These are phyloP conservation scores for Aspidoscelis tigris DNA, from an alignment of 2,113 vertebrate species.

Conservation along the genomic window DNA sequence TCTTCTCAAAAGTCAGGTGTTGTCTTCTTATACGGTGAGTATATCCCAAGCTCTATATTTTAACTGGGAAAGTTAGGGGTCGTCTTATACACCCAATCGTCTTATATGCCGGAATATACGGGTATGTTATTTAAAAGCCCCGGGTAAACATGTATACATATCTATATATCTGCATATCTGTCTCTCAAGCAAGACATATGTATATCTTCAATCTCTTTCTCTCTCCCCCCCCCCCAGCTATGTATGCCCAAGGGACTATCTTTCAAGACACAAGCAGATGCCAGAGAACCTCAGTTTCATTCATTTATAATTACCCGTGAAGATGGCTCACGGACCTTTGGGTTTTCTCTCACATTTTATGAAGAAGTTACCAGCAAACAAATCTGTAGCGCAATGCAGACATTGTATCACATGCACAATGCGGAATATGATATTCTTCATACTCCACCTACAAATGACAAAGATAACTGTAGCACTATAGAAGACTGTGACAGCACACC, in stretches of 20 bases:
- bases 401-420: conserved; percentile 99
- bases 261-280: conserved; percentile 95
- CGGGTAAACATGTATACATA: too few species aligned
- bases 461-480: conserved; percentile 71
- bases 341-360: conserved; percentile 97
- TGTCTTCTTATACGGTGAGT: too few species aligned
- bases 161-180: neutral
- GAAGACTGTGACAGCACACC: conserved; percentile 83
- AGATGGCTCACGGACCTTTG: conserved; percentile 97
- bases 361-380: conserved; percentile 99
- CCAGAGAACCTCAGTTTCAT: conserved; percentile 92
- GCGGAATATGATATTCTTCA: conserved; percentile 94
- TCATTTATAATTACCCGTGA: conserved; percentile 98
- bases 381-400: conserved; percentile 99
- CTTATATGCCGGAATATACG: too few species aligned
- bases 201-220: conserved; percentile 46
- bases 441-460: conserved; percentile 73
- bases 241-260: conserved; percentile 98
- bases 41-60: too few species aligned
- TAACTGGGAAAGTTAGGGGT: too few species aligned
- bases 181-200: neutral
- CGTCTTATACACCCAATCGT: too few species aligned
- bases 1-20: too few species aligned
- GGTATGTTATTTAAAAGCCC: neutral
- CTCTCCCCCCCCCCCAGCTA: conserved; percentile 78